phyloP scores from a whole-genome alignment of 2,888 invertebrate species.

The Caenorhabditis zanzibari region DNA sequence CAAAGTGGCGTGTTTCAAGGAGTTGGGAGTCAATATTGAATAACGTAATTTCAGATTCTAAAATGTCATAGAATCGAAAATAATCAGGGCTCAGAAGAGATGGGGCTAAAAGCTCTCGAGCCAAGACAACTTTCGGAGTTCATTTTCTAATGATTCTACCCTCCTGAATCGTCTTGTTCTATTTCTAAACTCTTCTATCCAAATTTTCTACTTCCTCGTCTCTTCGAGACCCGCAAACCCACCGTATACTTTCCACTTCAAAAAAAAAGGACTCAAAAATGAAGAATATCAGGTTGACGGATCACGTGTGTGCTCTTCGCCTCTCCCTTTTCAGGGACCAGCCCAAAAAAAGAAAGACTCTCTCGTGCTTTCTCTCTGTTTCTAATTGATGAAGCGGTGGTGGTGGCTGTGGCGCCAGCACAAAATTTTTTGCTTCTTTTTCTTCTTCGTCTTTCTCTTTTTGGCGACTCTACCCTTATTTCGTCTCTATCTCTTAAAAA shows the following conservation, averaged over 20 bases:
- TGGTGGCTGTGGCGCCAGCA: slow-evolving; percentile 35
- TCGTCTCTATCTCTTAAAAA: slow-evolving; percentile 26
- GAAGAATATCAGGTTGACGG: slow-evolving; percentile 21
- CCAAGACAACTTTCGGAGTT: no score
- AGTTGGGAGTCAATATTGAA: no score
- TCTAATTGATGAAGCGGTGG: slow-evolving; percentile 54
- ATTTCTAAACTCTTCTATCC: background rate
- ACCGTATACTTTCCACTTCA: slow-evolving; percentile 20
- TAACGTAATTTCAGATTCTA: no score
- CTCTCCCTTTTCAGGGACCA: background rate
- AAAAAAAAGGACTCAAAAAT: slow-evolving; percentile 9
- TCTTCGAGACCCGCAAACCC: background rate
- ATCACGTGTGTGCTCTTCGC: slow-evolving; percentile 22
- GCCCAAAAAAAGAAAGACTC: slow-evolving; percentile 2
- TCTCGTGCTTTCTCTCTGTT: slow-evolving; percentile 10
- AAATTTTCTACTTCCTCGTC: background rate
- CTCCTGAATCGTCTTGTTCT: background rate
- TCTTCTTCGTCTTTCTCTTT: background rate
- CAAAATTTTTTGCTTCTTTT: slow-evolving; percentile 3
- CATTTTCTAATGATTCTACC: no score
- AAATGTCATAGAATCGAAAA: no score
- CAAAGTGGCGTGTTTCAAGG: no score
- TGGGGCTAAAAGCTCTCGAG: no score
- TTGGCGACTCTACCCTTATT: background rate
- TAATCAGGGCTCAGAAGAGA: no score